Percentiles rank a stretch among this genome's conserved stretches.
Conservation (phyloP, 2,888 invertebrate species). For the Sminthurides aquaticus region DNA sequence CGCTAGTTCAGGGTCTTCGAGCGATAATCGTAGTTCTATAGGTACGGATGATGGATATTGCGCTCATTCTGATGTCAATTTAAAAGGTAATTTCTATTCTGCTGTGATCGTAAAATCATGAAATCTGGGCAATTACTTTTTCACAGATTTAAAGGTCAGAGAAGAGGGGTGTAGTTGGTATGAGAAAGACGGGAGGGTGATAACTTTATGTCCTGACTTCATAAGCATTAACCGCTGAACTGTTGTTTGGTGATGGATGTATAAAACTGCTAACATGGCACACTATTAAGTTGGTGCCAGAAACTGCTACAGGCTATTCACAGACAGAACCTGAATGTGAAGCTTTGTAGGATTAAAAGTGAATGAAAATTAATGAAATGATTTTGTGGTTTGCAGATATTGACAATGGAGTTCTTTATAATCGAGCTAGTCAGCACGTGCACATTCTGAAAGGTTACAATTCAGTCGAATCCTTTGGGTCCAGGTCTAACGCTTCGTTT, state of each 20-base stretch:
- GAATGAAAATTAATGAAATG: background rate
- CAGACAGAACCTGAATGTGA: too few species aligned
- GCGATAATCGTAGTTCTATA: slow-evolving; percentile 32
- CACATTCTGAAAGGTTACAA: slow-evolving; percentile 22
- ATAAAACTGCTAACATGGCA: too few species aligned
- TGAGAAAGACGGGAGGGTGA: too few species aligned
- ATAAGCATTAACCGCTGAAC: too few species aligned
- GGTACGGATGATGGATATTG: slow-evolving; percentile 32
- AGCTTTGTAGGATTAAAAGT: background rate
- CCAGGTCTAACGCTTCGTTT: slow-evolving; percentile 14
- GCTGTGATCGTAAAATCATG: slow-evolving; percentile 9
- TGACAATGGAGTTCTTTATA: slow-evolving; percentile 25
- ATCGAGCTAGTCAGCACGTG: slow-evolving; percentile 26
- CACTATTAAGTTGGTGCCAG: background rate
- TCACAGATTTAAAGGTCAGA: too few species aligned
- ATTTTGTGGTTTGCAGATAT: slow-evolving; percentile 21
- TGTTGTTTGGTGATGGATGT: too few species aligned
- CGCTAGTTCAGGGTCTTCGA: slow-evolving; percentile 19
- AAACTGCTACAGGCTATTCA: background rate
- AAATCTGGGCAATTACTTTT: too few species aligned
- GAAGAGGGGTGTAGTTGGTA: too few species aligned
- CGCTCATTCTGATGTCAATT: slow-evolving; percentile 18
- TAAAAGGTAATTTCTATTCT: too few species aligned
- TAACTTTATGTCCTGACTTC: too few species aligned
- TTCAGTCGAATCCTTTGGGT: slow-evolving; percentile 28